Evolutionary conservation across 2,797 vertebrate species (phyloP).

Genomic region (Crax fasciolata): DNA sequence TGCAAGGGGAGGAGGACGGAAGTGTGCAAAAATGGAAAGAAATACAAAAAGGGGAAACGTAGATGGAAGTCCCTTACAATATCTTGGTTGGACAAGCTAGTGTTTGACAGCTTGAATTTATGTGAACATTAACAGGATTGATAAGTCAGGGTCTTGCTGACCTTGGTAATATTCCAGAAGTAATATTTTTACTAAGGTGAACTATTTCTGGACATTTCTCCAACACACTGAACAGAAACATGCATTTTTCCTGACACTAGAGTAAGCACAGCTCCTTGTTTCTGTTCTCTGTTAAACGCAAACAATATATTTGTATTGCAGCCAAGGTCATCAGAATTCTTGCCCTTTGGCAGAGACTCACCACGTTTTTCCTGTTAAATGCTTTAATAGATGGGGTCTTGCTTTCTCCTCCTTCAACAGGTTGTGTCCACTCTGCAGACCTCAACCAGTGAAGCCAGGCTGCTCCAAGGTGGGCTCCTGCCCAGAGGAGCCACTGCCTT

Average conservation of each 20-base stretch:
- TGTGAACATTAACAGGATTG: conserved; percentile 73
- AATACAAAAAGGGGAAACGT: conserved; percentile 14
- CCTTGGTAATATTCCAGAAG: conserved; percentile 78
- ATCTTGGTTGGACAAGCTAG: conserved; percentile 61
- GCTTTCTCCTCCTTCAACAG: background rate
- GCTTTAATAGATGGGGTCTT: background rate
- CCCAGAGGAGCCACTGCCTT: background rate
- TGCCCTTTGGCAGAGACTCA: conserved; percentile 17
- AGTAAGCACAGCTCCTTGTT: conserved; percentile 40
- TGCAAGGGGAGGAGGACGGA: background rate
- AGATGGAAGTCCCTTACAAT: conserved; percentile 46
- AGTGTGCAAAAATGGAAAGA: conserved; percentile 26
- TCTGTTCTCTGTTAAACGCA: conserved; percentile 43
- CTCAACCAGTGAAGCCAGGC: background rate
- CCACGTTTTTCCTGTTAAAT: conserved; percentile 8
- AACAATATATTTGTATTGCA: conserved; percentile 56
- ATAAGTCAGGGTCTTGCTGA: conserved; percentile 79
- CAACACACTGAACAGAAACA: conserved; percentile 55
- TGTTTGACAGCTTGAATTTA: conserved; percentile 75
- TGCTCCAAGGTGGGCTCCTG: background rate
- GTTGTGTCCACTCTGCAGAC: background rate
- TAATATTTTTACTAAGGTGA: conserved; percentile 80
- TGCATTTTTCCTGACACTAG: conserved; percentile 43
- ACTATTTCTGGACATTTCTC: conserved; percentile 79
- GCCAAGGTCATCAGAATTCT: conserved; percentile 44